Evolutionary conservation across 2,113 vertebrate species (phyloP), one percentile per base, ranked within the genome.

Genomic region (Gasterosteus aculeatus): DNA sequence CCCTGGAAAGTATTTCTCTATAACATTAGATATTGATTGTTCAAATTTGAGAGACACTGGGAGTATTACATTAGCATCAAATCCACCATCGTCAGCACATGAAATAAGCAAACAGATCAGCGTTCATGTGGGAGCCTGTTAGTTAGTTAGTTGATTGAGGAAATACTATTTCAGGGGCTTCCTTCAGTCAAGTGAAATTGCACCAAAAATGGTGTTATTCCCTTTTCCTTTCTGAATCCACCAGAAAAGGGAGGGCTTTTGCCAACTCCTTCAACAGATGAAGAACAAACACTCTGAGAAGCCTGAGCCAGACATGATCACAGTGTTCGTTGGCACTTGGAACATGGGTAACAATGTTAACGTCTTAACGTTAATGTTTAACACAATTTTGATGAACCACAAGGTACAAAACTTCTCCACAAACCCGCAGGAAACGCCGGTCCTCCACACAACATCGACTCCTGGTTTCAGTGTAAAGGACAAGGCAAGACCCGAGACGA

Each of bases 251-350:
- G 98, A 99, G 83, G 98, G 97, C 0, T 99, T 98, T 89, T 98
- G 98, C 85, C 98, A 99, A 70, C 96, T 99, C 47, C 95, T 99
- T 69, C 98, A 99, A 86, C 98, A 98, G 87, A 99, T 99, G 98
- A 99, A 99, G 93, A 99, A 98, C 89, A 98, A 97, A 79, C 98
- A 99, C 83, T 96, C 97, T 0, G 96, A 95, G 66, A 98, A 99
- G 86, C 94, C 96, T 1, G 98, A 99, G 77, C 98, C 98, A 0
- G 98, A 99, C 89, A 98, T 99, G 97, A 96, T 99, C 90, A 97
- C 95, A 44, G 90, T 99, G 82, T 99, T 99, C 92, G 95, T 97
- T 38, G 98, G 98, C 72, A 98, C 98, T 70, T 99, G 97, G 97
- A 99, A 99, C 88, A 99, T 99, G 97, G 98, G 98, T 99, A 94